Conservation (phyloP, 2,888 invertebrate species). For the Acrobasis repandana region DNA sequence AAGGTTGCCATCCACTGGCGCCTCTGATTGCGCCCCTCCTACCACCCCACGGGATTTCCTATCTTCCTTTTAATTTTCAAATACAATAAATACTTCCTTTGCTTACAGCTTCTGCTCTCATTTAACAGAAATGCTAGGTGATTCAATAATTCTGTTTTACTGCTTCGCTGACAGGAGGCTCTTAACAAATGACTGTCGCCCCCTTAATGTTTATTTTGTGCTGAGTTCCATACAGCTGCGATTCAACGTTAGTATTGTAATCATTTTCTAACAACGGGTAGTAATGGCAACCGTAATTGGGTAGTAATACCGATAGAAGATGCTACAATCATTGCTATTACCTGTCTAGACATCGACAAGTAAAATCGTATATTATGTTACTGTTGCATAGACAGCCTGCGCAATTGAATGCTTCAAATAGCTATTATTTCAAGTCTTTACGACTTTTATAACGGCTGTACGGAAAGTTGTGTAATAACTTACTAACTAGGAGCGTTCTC, state of each 20-base stretch:
- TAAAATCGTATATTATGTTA: slow-evolving; percentile 8
- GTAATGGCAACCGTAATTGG: neutral
- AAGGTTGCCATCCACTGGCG: slow-evolving; percentile 75
- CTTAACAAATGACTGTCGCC: slow-evolving; percentile 22
- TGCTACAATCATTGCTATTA: slow-evolving; percentile 8
- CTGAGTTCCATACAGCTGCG: neutral
- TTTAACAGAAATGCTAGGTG: slow-evolving; percentile 45
- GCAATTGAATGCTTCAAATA: neutral
- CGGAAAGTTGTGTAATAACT: neutral
- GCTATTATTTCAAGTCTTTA: slow-evolving; percentile 6
- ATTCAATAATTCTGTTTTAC: slow-evolving; percentile 37
- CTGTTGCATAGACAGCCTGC: neutral
- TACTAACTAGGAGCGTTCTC: neutral
- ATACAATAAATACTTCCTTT: slow-evolving; percentile 75
- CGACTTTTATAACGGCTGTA: neutral
- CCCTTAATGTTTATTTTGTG: slow-evolving; percentile 12
- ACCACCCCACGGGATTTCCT: slow-evolving; percentile 60
- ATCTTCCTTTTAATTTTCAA: slow-evolving; percentile 78
- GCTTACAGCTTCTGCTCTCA: slow-evolving; percentile 43
- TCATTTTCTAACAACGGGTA: neutral
- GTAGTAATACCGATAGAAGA: neutral
- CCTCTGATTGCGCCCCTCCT: slow-evolving; percentile 72
- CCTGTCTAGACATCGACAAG: neutral
- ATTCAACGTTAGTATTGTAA: slow-evolving; percentile 3
- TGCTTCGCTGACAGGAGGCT: slow-evolving; percentile 17